phyloP scores from a whole-genome alignment of 2,888 invertebrate genomes.

The Acleris laterana region DNA sequence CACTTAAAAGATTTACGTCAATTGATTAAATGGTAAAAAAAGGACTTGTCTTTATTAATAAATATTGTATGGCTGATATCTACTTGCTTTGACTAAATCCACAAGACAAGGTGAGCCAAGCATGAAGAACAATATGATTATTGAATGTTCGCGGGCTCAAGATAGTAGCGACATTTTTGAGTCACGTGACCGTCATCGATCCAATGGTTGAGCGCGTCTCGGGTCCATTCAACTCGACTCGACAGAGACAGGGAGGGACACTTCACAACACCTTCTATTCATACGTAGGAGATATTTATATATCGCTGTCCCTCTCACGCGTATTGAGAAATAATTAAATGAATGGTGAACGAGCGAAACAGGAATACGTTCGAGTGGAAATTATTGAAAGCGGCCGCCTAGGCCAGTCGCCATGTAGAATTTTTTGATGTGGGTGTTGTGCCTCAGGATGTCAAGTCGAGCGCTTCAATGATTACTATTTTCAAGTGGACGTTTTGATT shows the following conservation, averaged over 20 bases:
- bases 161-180: constrained; percentile 62
- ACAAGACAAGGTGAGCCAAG: not conserved
- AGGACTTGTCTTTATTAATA: not conserved
- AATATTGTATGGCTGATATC: not conserved
- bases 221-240: constrained; percentile 84
- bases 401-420: constrained; percentile 80
- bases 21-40: not conserved
- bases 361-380: constrained; percentile 80
- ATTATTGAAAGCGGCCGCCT: constrained; percentile 78
- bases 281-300: constrained; percentile 80
- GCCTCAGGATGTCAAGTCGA: constrained; percentile 83
- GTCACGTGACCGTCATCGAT: constrained; percentile 83
- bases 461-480: constrained; percentile 81
- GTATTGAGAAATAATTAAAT: constrained; percentile 80
- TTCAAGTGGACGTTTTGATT: constrained; percentile 74
- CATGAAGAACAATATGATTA: constrained; percentile 18
- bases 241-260: constrained; percentile 67
- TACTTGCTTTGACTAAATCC: not conserved
- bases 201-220: constrained; percentile 83
- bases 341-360: constrained; percentile 81
- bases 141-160: constrained; percentile 61
- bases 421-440: constrained; percentile 84
- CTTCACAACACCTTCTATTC: constrained; percentile 82
- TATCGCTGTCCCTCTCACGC: constrained; percentile 72
- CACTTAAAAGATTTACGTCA: not conserved